These are phyloP conservation scores for Aporophyla nigra DNA, from an alignment of 2,888 invertebrate species.

Conservation along the genomic window DNA sequence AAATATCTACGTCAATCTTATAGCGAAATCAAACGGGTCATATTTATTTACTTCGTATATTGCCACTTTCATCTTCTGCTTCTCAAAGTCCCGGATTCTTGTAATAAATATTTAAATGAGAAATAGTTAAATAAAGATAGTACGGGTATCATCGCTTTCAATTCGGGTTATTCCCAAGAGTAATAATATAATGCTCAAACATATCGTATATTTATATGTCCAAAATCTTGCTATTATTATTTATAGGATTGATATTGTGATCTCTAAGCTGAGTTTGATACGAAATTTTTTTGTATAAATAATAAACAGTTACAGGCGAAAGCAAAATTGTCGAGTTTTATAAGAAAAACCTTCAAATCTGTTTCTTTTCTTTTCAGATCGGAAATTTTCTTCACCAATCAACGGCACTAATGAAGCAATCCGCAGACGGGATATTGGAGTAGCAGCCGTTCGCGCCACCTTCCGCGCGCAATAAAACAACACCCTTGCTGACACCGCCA, in stretches of 20 bases:
- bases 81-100: slow-evolving; percentile 18
- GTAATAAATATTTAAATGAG: slow-evolving; percentile 59
- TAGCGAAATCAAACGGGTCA: slow-evolving; percentile 34
- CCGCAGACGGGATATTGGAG: slow-evolving; percentile 88
- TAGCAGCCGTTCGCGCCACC: slow-evolving; percentile 83
- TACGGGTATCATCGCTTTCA: slow-evolving; percentile 35
- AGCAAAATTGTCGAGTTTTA: slow-evolving; percentile 3
- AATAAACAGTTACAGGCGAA: background rate
- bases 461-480: slow-evolving; percentile 86
- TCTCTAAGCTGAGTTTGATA: background rate
- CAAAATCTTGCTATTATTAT: slow-evolving; percentile 24
- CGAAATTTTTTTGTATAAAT: background rate
- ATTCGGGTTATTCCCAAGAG: slow-evolving; percentile 43
- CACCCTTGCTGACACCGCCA: slow-evolving; percentile 73
- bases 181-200: slow-evolving; percentile 22
- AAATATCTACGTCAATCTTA: slow-evolving; percentile 36
- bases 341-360: slow-evolving; percentile 63
- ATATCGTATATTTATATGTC: slow-evolving; percentile 30
- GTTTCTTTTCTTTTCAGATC: slow-evolving; percentile 85
- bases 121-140: slow-evolving; percentile 44
- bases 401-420: slow-evolving; percentile 89
- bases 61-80: slow-evolving; percentile 40
- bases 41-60: slow-evolving; percentile 40
- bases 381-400: slow-evolving; percentile 84
- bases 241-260: slow-evolving; percentile 35